A percentile compares a stretch with the other conserved stretches of the same genome.
These are phyloP conservation scores for Papilio dardanus DNA, from an alignment of 1,140 invertebrate genomes.

Conservation along the genomic window DNA sequence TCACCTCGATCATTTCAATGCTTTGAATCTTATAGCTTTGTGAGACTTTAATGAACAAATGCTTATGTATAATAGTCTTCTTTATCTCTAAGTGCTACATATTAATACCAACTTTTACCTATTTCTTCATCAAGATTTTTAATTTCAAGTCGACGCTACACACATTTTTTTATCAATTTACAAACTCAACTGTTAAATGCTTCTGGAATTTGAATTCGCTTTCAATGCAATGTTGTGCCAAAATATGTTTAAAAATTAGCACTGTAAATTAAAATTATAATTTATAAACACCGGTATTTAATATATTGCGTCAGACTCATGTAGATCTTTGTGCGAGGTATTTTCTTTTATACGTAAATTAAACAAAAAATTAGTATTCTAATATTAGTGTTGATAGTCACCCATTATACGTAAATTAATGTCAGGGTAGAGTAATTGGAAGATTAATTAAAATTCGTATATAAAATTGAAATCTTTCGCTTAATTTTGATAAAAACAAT, in stretches of 20 bases:
- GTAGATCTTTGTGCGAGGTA: conserved; percentile 34
- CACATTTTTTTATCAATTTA: conserved; percentile 29
- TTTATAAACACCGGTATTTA: conserved; percentile 19
- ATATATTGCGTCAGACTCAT: conserved; percentile 20
- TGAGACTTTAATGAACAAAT: not conserved
- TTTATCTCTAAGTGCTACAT: not conserved
- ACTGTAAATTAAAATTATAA: conserved; percentile 45
- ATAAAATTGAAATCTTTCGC: conserved; percentile 64
- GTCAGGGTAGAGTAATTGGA: conserved; percentile 82
- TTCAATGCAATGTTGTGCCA: conserved; percentile 75
- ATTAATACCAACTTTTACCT: not conserved
- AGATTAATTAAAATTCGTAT: conserved; percentile 72
- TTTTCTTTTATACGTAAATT: conserved; percentile 64
- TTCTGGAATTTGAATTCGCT: conserved; percentile 50
- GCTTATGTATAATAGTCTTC: conserved; percentile 15
- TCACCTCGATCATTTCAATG: conserved; percentile 16
- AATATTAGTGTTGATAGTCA: conserved; percentile 78
- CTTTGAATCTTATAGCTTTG: conserved; percentile 31
- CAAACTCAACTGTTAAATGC: conserved; percentile 36
- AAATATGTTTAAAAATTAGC: conserved; percentile 69
- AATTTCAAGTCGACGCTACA: not conserved
- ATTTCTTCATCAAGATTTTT: not conserved
- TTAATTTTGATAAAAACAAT: conserved; percentile 75
- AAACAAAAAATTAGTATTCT: conserved; percentile 69
- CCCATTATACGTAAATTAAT: conserved; percentile 83